Base-by-base conservation (phyloP, 2,888 invertebrate genomes). In the Carterocephalus palaemon region DNA sequence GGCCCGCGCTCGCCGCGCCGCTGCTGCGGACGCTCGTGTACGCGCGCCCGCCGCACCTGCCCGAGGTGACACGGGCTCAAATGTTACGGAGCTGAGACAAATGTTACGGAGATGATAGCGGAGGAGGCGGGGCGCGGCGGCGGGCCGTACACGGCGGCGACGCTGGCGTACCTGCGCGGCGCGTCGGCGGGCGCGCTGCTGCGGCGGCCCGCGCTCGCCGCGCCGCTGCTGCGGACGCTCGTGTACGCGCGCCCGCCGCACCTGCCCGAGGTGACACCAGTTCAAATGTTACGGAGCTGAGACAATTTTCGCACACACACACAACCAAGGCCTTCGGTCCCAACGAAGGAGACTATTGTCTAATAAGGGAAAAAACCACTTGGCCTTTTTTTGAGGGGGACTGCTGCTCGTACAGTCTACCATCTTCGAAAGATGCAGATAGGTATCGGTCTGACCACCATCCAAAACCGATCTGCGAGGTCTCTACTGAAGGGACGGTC, bases 201-300 rank as follows among this genome's bases (percentile, higher is more conserved):
- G 59, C 63, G 67, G 1, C 52, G 62, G 3, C 60, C 67, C 3
- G 65, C 70, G 5, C 64, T 62, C 47, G 75, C 77, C n/a, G 75
- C 75, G 43, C 67, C 73, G 16, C 58, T 83, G 45, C 59, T 81
- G 49, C 60, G 80, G 2, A 69, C 76, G 22, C 63, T 80, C 23
- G 52, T 63, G 39, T 65, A 65, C 10, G 63, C 67, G 8, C 46
- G 33, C 7, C 48, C 47, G 24, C 37, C 42, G 17, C 40, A 56
- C 20, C 16, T 66, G 2, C 38, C 60, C 0, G 65, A 71, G 64
- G 72, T 74, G 31, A 42, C n/a, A n/a, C n/a, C n/a, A 24, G 29
- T 5, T 32, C 5, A 3, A 17, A 16, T 16, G 17, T 10, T 32
- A 13, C 9, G 16, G 9, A n/a, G n/a, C n/a, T n/a, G n/a, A n/a